Evolutionary conservation across 2,113 vertebrate genomes (phyloP).

Genomic region (Oreochromis tanganicae): DNA sequence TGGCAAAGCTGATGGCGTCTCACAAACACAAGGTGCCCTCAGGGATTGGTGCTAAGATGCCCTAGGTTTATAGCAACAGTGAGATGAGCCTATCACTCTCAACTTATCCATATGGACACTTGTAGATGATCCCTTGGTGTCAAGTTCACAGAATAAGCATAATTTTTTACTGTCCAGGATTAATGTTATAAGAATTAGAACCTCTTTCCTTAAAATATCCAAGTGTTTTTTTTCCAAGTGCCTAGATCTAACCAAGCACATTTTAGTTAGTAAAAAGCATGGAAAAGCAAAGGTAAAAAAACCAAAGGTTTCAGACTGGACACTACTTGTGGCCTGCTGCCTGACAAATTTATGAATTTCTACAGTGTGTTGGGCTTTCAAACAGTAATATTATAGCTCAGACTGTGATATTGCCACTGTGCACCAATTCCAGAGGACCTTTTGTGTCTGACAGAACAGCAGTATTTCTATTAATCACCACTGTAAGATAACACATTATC

Average conservation of each 20-base stretch:
- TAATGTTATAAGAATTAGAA: neutral
- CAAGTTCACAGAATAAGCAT: neutral
- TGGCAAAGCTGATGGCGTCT: neutral
- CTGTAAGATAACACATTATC: neutral
- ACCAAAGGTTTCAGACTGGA: neutral
- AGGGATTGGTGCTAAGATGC: neutral
- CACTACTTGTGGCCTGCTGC: neutral
- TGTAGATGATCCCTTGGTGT: neutral
- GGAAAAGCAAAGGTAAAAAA: neutral
- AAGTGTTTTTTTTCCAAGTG: neutral
- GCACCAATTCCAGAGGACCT: neutral
- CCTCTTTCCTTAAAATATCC: neutral
- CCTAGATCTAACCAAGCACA: neutral
- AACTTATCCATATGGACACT: neutral
- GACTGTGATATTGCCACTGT: neutral
- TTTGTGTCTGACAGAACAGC: neutral
- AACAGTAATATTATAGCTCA: neutral
- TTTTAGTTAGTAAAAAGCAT: neutral
- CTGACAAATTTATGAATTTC: neutral
- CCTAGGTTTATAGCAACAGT: neutral
- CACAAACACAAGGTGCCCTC: neutral
- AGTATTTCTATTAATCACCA: neutral
- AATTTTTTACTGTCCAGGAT: accelerated
- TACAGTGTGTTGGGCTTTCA: neutral
- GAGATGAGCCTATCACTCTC: neutral